Evolutionary conservation across 2,797 vertebrate species (phyloP).

Genomic region (Oreochromis mossambicus): DNA sequence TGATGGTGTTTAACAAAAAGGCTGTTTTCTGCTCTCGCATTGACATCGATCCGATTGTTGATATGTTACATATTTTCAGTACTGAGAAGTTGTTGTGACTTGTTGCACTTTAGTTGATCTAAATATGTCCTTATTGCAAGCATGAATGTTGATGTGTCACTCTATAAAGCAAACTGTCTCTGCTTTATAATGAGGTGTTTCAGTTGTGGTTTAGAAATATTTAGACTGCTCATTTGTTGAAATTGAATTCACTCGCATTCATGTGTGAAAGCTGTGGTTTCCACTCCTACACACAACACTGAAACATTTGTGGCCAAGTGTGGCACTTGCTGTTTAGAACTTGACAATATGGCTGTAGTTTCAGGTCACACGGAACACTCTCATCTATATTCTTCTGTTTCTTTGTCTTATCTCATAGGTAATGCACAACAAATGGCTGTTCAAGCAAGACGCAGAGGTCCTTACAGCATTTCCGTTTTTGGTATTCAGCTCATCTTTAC

Average conservation of each 20-base stretch:
- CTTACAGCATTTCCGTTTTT: conserved; percentile 2
- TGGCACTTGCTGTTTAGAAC: conserved; percentile 46
- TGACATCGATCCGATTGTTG: neutral
- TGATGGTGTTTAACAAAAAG: neutral
- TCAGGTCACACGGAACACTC: conserved; percentile 49
- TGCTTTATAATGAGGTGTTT: conserved; percentile 1
- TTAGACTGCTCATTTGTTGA: neutral
- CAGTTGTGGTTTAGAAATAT: conserved; percentile 23
- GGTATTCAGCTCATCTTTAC: conserved; percentile 18
- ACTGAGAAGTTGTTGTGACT: neutral
- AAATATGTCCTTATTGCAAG: neutral
- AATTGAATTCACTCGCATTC: conserved; percentile 9
- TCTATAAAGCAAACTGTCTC: neutral
- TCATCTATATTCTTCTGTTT: conserved; percentile 10
- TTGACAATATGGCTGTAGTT: conserved; percentile 54
- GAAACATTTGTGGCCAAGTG: conserved; percentile 61
- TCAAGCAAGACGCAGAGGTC: conserved; percentile 27
- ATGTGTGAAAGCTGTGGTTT: conserved; percentile 64
- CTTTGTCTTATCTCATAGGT: conserved; percentile 38
- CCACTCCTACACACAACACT: conserved; percentile 50
- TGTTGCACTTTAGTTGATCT: neutral
- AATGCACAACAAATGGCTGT: conserved; percentile 53
- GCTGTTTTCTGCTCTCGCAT: neutral
- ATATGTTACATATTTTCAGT: neutral
- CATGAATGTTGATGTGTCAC: neutral